These are phyloP conservation scores for Turritopsis dohrnii DNA, from an alignment of 30 jellyfish, hydroid and myxozoan species.

Conservation along the genomic window DNA sequence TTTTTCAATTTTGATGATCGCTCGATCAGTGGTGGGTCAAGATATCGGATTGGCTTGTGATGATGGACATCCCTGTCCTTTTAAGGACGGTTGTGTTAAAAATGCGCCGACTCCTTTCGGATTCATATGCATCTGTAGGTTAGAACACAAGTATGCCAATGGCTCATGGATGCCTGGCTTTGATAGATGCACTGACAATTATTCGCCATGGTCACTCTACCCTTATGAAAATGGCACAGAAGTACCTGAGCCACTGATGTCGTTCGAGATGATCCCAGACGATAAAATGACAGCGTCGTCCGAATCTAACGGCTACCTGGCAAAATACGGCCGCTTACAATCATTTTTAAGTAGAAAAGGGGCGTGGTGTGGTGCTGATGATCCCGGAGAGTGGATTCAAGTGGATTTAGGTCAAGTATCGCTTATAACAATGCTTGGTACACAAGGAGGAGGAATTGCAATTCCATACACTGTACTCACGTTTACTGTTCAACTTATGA, in stretches of 20 bases:
- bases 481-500: neutral
- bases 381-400: neutral
- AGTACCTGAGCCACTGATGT: neutral
- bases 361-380: constrained; percentile 19
- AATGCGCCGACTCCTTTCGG: neutral
- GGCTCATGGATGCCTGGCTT: constrained; percentile 1
- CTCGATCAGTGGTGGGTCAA: neutral
- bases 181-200: neutral
- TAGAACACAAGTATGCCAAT: neutral
- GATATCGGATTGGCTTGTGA: neutral
- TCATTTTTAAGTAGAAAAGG: neutral
- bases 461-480: neutral
- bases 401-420: constrained; percentile 9
- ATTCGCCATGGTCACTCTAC: constrained; percentile 8
- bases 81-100: neutral
- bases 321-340: neutral
- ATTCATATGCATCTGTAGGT: neutral
- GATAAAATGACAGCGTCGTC: neutral
- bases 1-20: neutral
- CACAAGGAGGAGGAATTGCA: constrained; percentile 3
- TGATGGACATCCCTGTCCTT: neutral
- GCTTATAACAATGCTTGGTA: neutral
- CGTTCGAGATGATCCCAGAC: neutral
- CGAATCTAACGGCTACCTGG: neutral
- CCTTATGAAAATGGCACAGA: neutral